Base-by-base conservation (phyloP, 2,888 invertebrate genomes). In the Amphipyra berbera region DNA sequence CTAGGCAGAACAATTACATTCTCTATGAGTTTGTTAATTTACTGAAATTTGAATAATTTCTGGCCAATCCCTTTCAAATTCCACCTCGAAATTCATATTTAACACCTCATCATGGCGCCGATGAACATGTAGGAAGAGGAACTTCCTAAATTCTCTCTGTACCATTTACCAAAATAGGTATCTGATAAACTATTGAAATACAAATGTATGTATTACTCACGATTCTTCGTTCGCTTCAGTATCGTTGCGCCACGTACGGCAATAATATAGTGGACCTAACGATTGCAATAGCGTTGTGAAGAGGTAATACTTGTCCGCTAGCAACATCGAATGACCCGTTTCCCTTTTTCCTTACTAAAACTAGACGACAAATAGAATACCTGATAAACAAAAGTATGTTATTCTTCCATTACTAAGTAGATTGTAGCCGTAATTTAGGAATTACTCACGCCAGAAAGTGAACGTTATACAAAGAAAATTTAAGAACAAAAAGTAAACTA, bases 211-310 rank as follows among this genome's bases (percentile, higher is more conserved):
- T 52, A 58, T 46, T 50, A 52, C 12, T 56, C 15, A 44, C 68
- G 33, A 45, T 49, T 47, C 49, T 59, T 61, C 52, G 35, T 40
- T 59, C 41, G 55, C 21, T 41, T 37, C 21, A 61, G 45, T 49
- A 59, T 65, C 45, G 41, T 61, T 44, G 49, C 42, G 10, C 48
- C 44, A 58, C 55, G 60, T 48, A 58, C 54, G 21, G 50, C 21
- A 35, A 56, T 74, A 65, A 65, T 56, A 44, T 69, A 69, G 58
- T 65, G 61, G 61, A 75, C 65, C 69, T 73, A 61, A 74, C 61
- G 57, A 61, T 58, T 48, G 65, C 55, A 69, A 65, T 68, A 61
- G 30, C 8, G 12, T 61, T 35, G 35, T 30, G 42, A 37, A 59
- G 45, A 50, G 42, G 55, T 49, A 50, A 55, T 60, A 68, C 58